These are phyloP conservation scores for Festucalex cinctus DNA, from an alignment of 2,113 vertebrate species.

Conservation along the genomic window DNA sequence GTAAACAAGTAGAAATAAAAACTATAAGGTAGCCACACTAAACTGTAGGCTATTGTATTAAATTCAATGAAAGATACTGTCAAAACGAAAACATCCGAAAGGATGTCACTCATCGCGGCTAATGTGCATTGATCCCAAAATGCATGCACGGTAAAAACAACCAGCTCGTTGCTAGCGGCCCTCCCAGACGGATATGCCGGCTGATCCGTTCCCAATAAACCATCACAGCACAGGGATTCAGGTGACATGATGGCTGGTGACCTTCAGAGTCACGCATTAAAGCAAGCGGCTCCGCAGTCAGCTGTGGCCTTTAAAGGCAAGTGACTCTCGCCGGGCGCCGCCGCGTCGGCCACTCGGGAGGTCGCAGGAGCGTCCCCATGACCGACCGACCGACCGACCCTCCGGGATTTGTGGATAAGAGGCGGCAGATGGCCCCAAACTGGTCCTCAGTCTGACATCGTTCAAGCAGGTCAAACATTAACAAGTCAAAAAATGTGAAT, in stretches of 20 bases:
- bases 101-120: background rate
- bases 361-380: background rate
- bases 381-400: conserved; percentile 12
- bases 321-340: conserved; percentile 40
- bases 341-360: conserved; percentile 34
- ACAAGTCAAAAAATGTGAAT: conserved; percentile 26
- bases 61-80: background rate
- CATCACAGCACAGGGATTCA: conserved; percentile 44
- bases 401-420: conserved; percentile 28
- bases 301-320: conserved; percentile 64
- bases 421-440: conserved; percentile 15
- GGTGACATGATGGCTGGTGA: conserved; percentile 46
- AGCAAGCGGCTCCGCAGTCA: conserved; percentile 58
- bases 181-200: conserved; percentile 27
- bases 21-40: too few species aligned
- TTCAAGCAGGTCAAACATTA: conserved; percentile 27
- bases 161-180: background rate
- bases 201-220: conserved; percentile 26
- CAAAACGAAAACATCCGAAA: background rate
- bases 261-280: conserved; percentile 53
- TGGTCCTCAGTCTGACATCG: conserved; percentile 13
- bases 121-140: conserved; percentile 14
- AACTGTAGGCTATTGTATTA: too few species aligned
- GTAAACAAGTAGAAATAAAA: too few species aligned
- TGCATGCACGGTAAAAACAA: conserved; percentile 9